A percentile compares a stretch with the other conserved stretches of the same genome.
phyloP scores from a whole-genome alignment of 2,888 invertebrate species.

The Physocephala rufipes region DNA sequence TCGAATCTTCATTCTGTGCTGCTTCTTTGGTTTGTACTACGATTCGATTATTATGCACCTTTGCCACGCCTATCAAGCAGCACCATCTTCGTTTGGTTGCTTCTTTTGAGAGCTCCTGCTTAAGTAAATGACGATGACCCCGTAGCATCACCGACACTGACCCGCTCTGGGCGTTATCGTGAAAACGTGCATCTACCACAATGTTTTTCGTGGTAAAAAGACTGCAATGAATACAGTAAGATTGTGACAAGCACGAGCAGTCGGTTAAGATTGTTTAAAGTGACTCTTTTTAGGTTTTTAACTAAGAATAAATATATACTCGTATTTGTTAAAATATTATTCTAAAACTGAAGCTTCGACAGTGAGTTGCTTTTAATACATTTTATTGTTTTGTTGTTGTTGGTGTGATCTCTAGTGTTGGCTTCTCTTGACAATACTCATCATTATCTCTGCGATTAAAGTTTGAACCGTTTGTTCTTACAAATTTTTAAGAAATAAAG shows the following conservation, averaged over 20 bases:
- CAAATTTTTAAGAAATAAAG: slow-evolving; percentile 10
- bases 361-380: neutral
- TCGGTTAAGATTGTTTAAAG: neutral
- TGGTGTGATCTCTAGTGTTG: neutral
- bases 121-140: slow-evolving; percentile 12
- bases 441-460: neutral
- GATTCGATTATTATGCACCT: neutral
- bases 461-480: neutral
- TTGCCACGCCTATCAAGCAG: slow-evolving; percentile 20
- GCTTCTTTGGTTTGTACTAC: neutral
- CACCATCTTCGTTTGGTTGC: slow-evolving; percentile 22
- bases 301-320: slow-evolving; percentile 15
- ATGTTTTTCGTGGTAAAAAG: neutral
- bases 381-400: neutral
- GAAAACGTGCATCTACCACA: slow-evolving; percentile 22
- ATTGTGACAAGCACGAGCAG: neutral
- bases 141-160: slow-evolving; percentile 16
- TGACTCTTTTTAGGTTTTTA: neutral
- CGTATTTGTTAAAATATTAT: slow-evolving; percentile 28
- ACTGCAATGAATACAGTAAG: neutral
- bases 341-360: slow-evolving; percentile 7
- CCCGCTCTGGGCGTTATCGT: slow-evolving; percentile 19
- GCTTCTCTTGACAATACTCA: no score
- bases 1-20: neutral
- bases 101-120: slow-evolving; percentile 11